Conservation (phyloP, 2,797 vertebrate species). For the Craterocephalus amniculus region DNA sequence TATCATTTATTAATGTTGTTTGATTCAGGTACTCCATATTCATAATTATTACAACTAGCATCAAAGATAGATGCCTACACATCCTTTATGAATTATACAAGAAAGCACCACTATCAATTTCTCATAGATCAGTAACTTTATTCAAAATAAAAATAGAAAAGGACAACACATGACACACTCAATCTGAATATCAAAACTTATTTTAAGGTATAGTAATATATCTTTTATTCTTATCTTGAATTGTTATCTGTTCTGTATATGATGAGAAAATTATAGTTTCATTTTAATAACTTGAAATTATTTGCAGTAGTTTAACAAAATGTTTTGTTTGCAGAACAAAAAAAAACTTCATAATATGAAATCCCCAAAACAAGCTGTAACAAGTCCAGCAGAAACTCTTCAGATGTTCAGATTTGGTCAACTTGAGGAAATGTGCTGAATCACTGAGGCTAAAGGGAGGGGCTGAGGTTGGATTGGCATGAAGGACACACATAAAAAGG, state of each 20-base stretch:
- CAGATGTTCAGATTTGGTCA: conserved; percentile 1
- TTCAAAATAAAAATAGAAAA: background rate
- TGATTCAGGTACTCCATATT: background rate
- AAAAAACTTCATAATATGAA: too few species aligned
- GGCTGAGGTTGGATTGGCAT: background rate
- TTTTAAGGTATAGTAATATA: background rate
- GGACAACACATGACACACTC: background rate
- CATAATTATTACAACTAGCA: background rate
- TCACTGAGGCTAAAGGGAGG: background rate
- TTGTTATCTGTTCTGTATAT: background rate
- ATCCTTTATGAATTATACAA: background rate
- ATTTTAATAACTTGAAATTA: background rate
- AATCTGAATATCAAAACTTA: background rate
- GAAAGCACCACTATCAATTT: background rate
- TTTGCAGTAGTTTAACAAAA: background rate
- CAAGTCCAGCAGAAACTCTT: conserved; percentile 29
- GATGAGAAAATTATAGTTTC: background rate
- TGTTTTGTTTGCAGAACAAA: too few species aligned
- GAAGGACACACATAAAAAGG: background rate
- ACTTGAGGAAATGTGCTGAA: conserved; percentile 17
- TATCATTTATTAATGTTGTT: background rate
- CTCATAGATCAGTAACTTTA: background rate
- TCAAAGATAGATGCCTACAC: background rate
- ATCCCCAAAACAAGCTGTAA: background rate
- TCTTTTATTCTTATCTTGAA: background rate